These are phyloP conservation scores for Coreoperca whiteheadi DNA, from an alignment of 2,113 vertebrate genomes.

Conservation along the genomic window DNA sequence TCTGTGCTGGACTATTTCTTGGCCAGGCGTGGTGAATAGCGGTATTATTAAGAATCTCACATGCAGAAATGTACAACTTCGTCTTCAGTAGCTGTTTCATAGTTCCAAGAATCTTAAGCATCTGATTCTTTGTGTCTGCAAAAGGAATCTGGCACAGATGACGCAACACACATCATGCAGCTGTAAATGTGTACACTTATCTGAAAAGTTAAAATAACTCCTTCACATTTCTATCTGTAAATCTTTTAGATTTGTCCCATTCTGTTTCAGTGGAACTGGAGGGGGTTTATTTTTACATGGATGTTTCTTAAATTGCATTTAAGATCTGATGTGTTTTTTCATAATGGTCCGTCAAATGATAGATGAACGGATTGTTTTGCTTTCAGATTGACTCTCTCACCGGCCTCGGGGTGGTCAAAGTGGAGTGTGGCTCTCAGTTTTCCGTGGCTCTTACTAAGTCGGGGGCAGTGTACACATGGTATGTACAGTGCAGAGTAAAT, in stretches of 20 bases:
- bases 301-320: too few species aligned
- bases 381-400: slow-evolving; percentile 97
- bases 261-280: too few species aligned
- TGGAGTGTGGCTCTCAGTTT: slow-evolving; percentile 98
- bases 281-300: background rate
- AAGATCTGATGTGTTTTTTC: too few species aligned
- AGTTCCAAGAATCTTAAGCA: background rate
- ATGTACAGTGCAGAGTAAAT: slow-evolving; percentile 34
- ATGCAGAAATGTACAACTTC: background rate
- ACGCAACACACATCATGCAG: background rate
- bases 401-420: slow-evolving; percentile 96
- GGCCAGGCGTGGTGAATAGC: background rate
- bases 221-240: too few species aligned
- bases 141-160: background rate
- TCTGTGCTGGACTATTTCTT: too few species aligned
- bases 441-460: slow-evolving; percentile 98
- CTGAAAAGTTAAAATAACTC: too few species aligned
- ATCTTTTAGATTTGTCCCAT: background rate
- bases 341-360: background rate
- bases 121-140: background rate
- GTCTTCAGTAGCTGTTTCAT: background rate
- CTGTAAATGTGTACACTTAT: too few species aligned
- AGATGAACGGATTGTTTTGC: background rate
- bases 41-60: background rate
- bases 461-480: slow-evolving; percentile 97